Evolutionary conservation across 2,113 vertebrate genomes (phyloP).

Genomic region (Labeo catla): DNA sequence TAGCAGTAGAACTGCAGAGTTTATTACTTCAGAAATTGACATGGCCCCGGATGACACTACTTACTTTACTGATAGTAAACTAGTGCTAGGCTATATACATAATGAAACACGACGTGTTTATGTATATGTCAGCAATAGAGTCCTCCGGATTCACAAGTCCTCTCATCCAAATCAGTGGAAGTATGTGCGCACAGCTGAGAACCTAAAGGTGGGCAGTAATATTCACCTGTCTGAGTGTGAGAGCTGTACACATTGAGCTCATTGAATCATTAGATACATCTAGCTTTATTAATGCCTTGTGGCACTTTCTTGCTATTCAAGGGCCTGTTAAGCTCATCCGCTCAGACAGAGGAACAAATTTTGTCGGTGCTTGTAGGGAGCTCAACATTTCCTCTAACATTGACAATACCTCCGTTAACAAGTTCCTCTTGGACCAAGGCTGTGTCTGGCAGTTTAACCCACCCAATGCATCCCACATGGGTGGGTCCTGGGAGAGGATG

Average conservation of each 20-base stretch:
- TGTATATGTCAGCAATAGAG: conserved; percentile 40
- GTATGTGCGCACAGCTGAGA: conserved; percentile 36
- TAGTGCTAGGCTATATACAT: conserved; percentile 39
- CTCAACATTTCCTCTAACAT: too few species aligned
- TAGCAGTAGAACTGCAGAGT: conserved; percentile 32
- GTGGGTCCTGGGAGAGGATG: too few species aligned
- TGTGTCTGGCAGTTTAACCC: too few species aligned
- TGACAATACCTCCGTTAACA: too few species aligned
- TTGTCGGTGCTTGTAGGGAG: too few species aligned
- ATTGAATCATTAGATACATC: conserved; percentile 45
- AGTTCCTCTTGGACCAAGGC: too few species aligned
- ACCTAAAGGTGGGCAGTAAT: conserved; percentile 52
- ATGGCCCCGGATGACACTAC: conserved; percentile 6
- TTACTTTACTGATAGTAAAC: conserved; percentile 46
- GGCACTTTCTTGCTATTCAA: conserved; percentile 6
- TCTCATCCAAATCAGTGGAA: conserved; percentile 39
- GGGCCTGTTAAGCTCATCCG: neutral
- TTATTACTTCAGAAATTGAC: conserved; percentile 23
- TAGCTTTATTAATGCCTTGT: conserved; percentile 38
- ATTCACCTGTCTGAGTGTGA: conserved; percentile 48
- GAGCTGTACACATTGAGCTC: conserved; percentile 45
- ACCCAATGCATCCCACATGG: too few species aligned
- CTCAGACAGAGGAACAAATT: too few species aligned
- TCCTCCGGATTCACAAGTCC: conserved; percentile 18
- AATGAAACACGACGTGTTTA: conserved; percentile 39